Percentiles rank a stretch among this genome's conserved stretches.
Conservation (phyloP, 2,113 vertebrate species). For the Gopherus evgoodei region DNA sequence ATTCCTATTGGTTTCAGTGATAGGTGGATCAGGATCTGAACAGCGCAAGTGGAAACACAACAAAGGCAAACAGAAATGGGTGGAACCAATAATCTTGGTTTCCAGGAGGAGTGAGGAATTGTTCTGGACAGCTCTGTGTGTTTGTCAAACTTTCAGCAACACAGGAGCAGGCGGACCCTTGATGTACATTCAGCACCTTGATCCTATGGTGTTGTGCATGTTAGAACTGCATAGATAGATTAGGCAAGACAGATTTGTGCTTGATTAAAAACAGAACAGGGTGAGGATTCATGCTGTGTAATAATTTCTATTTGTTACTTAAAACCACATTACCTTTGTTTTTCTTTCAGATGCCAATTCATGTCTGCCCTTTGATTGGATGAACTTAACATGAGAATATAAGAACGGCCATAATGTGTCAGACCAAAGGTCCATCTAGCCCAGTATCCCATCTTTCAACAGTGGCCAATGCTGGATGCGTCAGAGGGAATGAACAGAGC, state of each 20-base stretch:
- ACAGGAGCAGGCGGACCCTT: background rate
- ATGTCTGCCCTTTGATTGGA: too few species aligned
- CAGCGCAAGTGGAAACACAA: fast-evolving
- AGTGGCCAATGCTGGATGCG: too few species aligned
- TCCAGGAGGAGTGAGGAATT: background rate
- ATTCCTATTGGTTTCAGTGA: background rate
- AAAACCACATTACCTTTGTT: background rate
- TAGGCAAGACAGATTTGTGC: background rate
- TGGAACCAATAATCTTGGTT: background rate
- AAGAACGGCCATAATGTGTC: too few species aligned
- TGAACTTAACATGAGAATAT: too few species aligned
- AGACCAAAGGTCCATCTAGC: too few species aligned
- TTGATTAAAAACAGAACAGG: background rate
- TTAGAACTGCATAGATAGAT: background rate
- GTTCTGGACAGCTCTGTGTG: background rate
- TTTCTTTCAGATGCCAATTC: too few species aligned
- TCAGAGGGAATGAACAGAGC: too few species aligned
- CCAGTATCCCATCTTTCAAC: too few species aligned
- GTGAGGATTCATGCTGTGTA: background rate
- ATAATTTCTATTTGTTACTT: background rate
- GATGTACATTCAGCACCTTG: background rate
- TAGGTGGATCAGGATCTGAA: fast-evolving
- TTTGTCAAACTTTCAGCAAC: background rate
- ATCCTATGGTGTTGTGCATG: background rate
- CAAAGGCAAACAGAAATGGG: background rate